Evolutionary conservation across 2,888 invertebrate species (phyloP), one percentile per base, ranked within the genome.

Genomic region (Penaeus monodon): DNA sequence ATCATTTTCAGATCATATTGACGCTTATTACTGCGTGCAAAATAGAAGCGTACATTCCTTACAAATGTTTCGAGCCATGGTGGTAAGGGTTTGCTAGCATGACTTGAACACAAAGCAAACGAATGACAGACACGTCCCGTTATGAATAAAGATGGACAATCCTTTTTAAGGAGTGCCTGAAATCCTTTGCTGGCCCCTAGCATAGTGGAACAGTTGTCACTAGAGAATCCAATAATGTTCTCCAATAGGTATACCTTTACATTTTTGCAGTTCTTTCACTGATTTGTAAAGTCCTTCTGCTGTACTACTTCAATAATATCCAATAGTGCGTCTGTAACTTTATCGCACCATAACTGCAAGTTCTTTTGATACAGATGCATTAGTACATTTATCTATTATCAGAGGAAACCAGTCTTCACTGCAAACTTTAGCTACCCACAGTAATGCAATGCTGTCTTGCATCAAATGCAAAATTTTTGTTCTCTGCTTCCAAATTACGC

Each of bases 101-200:
- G 84, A 20, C 85, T 86, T 27, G 84, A 49, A 74, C 89, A 89
- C 49, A 89, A 74, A 22, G 84, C 89, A 70, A 89, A 86, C 20
- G 84, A 89, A 70, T 86, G 86, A 44, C 86, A 86, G 14, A 86
- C 77, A 57, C 88, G 83, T 27, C 82, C 86, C 68, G 79, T 2
- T 24, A 82, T 65, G 77, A 70, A 88, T 8, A 84, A 49, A 57
- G 81, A 70, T n/a, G 80, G 84, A 24, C 79, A 20, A 68, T 86
- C 81, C 64, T 80, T 78, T 68, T 73, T 83, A 27, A 87, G 66
- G 24, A 57, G 33, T 27, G 84, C 82, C 63, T 83, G 68, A 68
- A 86, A 86, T 7, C 88, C 86, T 63, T 81, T 81, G n/a, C 74
- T 83, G 27, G 33, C 64, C 24, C 84, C 86, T 77, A 86, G 44